Evolutionary conservation across 2,888 invertebrate genomes (phyloP).

Genomic region (Drosophila paucipuncta): DNA sequence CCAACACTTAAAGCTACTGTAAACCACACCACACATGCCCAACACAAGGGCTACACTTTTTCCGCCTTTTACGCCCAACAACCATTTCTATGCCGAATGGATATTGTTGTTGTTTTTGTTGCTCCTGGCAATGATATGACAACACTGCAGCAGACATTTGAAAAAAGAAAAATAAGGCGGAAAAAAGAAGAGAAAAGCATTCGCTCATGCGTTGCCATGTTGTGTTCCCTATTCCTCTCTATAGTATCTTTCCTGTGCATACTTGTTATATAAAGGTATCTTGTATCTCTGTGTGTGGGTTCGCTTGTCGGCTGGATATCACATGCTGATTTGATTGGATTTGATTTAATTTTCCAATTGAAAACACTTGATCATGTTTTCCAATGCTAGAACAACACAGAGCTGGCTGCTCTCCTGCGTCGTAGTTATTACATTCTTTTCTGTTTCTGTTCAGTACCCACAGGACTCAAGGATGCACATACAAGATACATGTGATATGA

Average conservation of each 20-base stretch:
- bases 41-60: slow-evolving; percentile 18
- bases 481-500: slow-evolving; percentile 12
- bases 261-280: slow-evolving; percentile 38
- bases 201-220: slow-evolving; percentile 66
- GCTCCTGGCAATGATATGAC: slow-evolving; percentile 62
- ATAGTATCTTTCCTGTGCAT: slow-evolving; percentile 22
- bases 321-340: slow-evolving; percentile 79
- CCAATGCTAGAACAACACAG: slow-evolving; percentile 50
- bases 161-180: not conserved
- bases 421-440: slow-evolving; percentile 29
- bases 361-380: slow-evolving; percentile 77
- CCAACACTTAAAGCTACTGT: slow-evolving; percentile 14
- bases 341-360: slow-evolving; percentile 84
- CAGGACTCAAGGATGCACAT: not conserved
- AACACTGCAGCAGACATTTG: slow-evolving; percentile 50
- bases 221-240: slow-evolving; percentile 17
- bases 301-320: slow-evolving; percentile 47
- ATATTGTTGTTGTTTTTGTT: slow-evolving; percentile 23
- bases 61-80: slow-evolving; percentile 45
- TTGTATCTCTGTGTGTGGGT: not conserved
- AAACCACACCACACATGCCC: slow-evolving; percentile 1
- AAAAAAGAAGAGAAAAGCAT: slow-evolving; percentile 28
- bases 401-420: slow-evolving; percentile 4
- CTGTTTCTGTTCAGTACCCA: slow-evolving; percentile 16
- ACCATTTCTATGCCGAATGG: slow-evolving; percentile 30